phyloP scores from a whole-genome alignment of 2,797 vertebrate genomes.

The Myripristis murdjan region DNA sequence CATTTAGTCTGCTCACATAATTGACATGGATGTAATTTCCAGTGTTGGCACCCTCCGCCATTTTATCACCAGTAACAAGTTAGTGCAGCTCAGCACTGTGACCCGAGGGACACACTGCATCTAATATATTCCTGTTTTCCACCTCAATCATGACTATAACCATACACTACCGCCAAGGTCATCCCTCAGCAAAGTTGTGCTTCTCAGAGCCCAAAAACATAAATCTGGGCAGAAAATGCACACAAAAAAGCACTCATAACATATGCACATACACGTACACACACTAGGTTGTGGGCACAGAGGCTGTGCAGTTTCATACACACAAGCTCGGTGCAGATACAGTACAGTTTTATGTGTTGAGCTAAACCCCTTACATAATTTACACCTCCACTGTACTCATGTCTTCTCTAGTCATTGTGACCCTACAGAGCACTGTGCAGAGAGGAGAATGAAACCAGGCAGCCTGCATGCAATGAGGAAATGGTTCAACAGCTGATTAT shows the following conservation, averaged over 20 bases:
- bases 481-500: background rate
- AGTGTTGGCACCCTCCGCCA: constrained; percentile 16
- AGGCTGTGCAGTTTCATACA: background rate
- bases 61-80: constrained; percentile 32
- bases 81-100: constrained; percentile 15
- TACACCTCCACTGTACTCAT: constrained; percentile 20
- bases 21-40: constrained; percentile 47
- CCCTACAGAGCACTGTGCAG: constrained; percentile 6
- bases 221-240: constrained; percentile 5
- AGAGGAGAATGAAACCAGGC: constrained; percentile 8
- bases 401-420: constrained; percentile 14
- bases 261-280: background rate
- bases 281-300: too few species aligned
- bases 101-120: constrained; percentile 16
- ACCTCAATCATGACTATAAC: constrained; percentile 32
- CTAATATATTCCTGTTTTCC: constrained; percentile 34
- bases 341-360: constrained; percentile 13
- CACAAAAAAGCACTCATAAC: background rate
- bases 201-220: background rate
- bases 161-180: too few species aligned
- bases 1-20: constrained; percentile 43
- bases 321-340: background rate
- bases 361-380: constrained; percentile 37
- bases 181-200: constrained; percentile 16
- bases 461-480: background rate